Base-by-base conservation (phyloP, 2,888 invertebrate genomes). In the Tipula lateralis region DNA sequence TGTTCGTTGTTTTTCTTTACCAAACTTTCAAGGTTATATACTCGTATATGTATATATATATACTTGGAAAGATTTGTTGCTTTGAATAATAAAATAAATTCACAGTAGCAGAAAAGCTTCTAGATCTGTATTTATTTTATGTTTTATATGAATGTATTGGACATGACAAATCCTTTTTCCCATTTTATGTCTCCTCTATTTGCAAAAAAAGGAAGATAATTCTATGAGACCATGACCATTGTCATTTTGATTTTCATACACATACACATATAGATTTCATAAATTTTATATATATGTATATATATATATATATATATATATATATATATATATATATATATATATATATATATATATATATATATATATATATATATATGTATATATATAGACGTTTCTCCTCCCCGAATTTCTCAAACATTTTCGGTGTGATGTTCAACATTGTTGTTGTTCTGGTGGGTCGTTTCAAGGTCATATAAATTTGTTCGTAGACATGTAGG, bases 1-100 rank as follows among this genome's bases (percentile, higher is more conserved):
- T 81, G 81, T 13, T 81, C 12, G 81, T 29, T 66, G 7, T 2
- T 81, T 81, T 81, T 81, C 0, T 29, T 82, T 12, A 66, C 66
- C 66, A 66, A 66, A 66, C 66, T 66, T 66, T 66, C 66, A 66
- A 66, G 66, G 66, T 66, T 66, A 50, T 50, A 7, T 36, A 36
- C 36, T 36, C 36, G 9, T 36, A 24, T 24, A 24, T n/a, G n/a
- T n/a, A n/a, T n/a, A 66, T 24, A 66, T 6, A 19, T 19, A 19
- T 19, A 50, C 50, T 39, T 39, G 13, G 39, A n/a, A 12, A 66
- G 24, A 66, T 66, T 66, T 66, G 66, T 66, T 66, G 66, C 66
- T 66, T 66, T 66, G 24, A 24, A 66, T 66, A 66, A 66, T 9
- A 66, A 66, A 66, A 24, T 66, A 66, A 66, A 66, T 66, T 24